Conservation (phyloP, 1,140 invertebrate species). For the Drosophila paulistorum region DNA sequence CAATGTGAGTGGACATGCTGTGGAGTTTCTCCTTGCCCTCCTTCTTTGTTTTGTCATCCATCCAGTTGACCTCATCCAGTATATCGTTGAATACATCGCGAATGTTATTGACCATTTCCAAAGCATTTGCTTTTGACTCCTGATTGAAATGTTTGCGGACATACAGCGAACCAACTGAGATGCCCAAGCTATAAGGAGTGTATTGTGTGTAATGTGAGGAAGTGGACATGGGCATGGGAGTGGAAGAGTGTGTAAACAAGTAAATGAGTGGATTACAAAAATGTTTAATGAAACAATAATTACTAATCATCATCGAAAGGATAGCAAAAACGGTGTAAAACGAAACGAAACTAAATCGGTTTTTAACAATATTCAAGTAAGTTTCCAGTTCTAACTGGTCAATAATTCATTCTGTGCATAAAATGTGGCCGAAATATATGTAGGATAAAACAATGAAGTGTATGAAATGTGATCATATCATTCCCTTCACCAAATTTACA, state of each 20-base stretch:
- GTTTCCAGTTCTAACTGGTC: neutral
- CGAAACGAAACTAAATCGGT: neutral
- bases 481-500: slow-evolving; percentile 9
- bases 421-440: neutral
- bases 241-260: neutral
- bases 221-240: slow-evolving; percentile 24
- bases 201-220: slow-evolving; percentile 43
- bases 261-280: neutral
- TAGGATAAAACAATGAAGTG: slow-evolving; percentile 13
- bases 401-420: too few relatives aligned
- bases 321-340: neutral
- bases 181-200: slow-evolving; percentile 85
- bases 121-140: slow-evolving; percentile 88
- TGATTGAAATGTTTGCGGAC: slow-evolving; percentile 90
- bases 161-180: slow-evolving; percentile 91
- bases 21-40: slow-evolving; percentile 89
- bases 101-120: slow-evolving; percentile 93
- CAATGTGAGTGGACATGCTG: slow-evolving; percentile 90
- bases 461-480: slow-evolving; percentile 10
- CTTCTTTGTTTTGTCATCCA: slow-evolving; percentile 91
- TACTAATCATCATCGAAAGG: neutral
- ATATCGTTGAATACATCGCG: slow-evolving; percentile 86
- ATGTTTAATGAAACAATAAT: neutral
- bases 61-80: slow-evolving; percentile 91
- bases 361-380: neutral